Evolutionary conservation across 2,888 invertebrate genomes (phyloP), one percentile per base, ranked within the genome.

Genomic region (Pheosia gnoma): DNA sequence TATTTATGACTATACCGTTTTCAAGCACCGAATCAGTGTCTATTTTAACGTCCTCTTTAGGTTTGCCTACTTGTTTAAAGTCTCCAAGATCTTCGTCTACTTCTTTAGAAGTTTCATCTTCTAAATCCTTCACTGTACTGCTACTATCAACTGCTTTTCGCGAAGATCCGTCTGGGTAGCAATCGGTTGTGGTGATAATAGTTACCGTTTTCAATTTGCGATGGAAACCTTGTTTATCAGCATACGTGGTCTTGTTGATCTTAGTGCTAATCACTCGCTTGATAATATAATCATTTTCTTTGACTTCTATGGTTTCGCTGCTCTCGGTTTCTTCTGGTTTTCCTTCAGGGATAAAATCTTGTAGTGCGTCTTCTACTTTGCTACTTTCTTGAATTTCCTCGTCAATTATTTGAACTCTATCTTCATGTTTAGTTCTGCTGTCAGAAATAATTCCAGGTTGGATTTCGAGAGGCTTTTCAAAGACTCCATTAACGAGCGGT

Each of bases 141-240:
- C 82, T 87, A 37, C 81, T 82, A 66, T 88, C 87, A 39, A 83
- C 77, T 38, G 77, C 58, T 8, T 52, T 59, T 61, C 64, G 62
- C 6, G 61, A 85, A 72, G 79, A 72, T 11, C 74, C 78, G 76
- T 93, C 91, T 52, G 91, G 92, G 74, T 89, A 90, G 65, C 82
- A 79, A 67, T 93, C 92, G 54, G 83, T 84, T 8, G 87, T 91
- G n/a, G 87, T 89, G 3, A 87, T 67, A 47, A 81, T 86, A 3
- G 84, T 88, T 0, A 87, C 78, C 3, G 78, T 86, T 70, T 91
- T 91, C 2, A 88, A 59, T 81, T 90, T 92, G 64, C 66, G 77
- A 37, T 78, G 25, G 10, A 71, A 47, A 54, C 84, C 86, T 39
- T 73, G 65, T 43, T 47, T 65, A 66, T 91, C 82, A 36, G 74